phyloP scores from a whole-genome alignment of 2,113 vertebrate genomes.

The Tragelaphus imberbis region DNA sequence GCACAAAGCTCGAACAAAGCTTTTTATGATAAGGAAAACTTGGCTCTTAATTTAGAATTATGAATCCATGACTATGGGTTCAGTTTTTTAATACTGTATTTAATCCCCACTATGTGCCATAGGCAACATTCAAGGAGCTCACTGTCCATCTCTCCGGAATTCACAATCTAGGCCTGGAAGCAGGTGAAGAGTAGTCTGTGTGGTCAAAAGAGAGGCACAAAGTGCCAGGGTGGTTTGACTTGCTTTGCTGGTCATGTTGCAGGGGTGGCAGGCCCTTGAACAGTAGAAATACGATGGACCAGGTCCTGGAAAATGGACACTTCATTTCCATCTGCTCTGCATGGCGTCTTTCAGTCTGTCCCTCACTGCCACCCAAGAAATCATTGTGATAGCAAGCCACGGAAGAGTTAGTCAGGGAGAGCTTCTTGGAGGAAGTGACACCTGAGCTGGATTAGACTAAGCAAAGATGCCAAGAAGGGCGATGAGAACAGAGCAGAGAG shows the following conservation, averaged over 20 bases:
- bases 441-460: not conserved
- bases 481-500: too few species aligned
- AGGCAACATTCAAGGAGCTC: not conserved
- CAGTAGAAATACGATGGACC: too few species aligned
- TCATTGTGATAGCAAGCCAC: not conserved
- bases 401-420: not conserved
- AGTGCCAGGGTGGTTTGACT: accelerated
- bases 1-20: not conserved
- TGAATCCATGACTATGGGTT: not conserved
- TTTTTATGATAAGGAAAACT: not conserved
- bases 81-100: not conserved
- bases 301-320: not conserved
- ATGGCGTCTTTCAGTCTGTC: not conserved
- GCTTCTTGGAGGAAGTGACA: not conserved
- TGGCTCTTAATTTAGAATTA: not conserved
- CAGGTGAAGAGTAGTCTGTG: not conserved
- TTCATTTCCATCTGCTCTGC: not conserved
- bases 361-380: not conserved
- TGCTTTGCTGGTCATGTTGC: not conserved
- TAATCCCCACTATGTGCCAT: not conserved
- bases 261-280: too few species aligned
- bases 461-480: not conserved
- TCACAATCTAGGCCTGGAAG: not conserved
- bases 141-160: not conserved
- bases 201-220: not conserved